A percentile compares a stretch with the other conserved stretches of the same genome.
These are phyloP conservation scores for Rhynchomys soricoides DNA, from an alignment of 2,113 vertebrate genomes.

Conservation along the genomic window DNA sequence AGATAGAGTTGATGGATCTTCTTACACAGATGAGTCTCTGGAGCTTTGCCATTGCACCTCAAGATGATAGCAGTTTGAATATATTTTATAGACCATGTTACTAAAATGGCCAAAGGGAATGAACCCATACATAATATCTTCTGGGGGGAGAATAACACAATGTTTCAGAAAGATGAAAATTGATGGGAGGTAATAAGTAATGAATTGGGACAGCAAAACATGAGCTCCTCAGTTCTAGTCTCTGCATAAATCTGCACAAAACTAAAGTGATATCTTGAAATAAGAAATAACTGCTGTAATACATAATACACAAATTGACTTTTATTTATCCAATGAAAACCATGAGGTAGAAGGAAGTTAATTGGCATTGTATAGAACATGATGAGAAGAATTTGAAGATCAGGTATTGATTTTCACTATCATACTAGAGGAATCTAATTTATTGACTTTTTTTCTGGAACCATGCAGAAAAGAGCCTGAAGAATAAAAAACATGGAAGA, in stretches of 20 bases:
- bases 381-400: not conserved
- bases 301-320: not conserved
- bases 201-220: not conserved
- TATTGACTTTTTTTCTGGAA: not conserved
- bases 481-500: not conserved
- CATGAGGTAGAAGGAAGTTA: not conserved
- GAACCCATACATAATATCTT: slow-evolving; percentile 30
- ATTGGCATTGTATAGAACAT: not conserved
- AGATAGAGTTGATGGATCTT: not conserved
- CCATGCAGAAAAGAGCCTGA: not conserved
- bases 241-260: slow-evolving; percentile 24
- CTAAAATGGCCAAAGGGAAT: slow-evolving; percentile 51
- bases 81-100: slow-evolving; percentile 44
- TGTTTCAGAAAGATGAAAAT: slow-evolving; percentile 56
- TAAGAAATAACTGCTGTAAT: not conserved
- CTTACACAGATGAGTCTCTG: not conserved
- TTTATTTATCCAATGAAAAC: slow-evolving; percentile 10
- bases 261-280: not conserved
- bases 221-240: not conserved
- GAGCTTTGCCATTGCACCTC: not conserved
- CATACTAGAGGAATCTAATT: not conserved
- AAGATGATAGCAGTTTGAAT: slow-evolving; percentile 28
- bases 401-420: not conserved
- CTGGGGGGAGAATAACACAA: slow-evolving; percentile 25
- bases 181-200: not conserved